These are phyloP conservation scores for Gari tellinella DNA, from an alignment of 2,888 invertebrate species.

Conservation along the genomic window DNA sequence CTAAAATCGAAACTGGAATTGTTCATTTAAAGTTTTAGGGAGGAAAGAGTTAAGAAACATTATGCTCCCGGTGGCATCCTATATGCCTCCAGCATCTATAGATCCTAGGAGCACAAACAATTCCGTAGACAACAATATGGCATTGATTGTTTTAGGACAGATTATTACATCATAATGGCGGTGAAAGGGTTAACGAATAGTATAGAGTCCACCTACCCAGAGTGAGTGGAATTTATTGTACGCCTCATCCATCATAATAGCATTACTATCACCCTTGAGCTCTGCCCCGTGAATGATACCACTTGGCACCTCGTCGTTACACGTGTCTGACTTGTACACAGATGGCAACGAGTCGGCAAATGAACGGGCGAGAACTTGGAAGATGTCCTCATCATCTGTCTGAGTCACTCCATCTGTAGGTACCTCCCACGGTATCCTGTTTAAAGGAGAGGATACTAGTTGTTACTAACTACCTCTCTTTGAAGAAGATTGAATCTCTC, in stretches of 20 bases:
- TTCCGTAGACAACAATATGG: too few species aligned
- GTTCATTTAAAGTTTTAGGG: too few species aligned
- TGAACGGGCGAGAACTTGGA: constrained; percentile 72
- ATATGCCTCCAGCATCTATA: too few species aligned
- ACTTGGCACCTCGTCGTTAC: constrained; percentile 61
- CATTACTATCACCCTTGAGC: constrained; percentile 61
- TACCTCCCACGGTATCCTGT: constrained; percentile 67
- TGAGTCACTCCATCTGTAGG: constrained; percentile 55
- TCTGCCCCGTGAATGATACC: constrained; percentile 80
- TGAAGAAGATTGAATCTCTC: too few species aligned
- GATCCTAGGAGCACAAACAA: too few species aligned
- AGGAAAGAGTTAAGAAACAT: too few species aligned
- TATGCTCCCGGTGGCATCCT: too few species aligned
- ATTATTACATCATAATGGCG: too few species aligned
- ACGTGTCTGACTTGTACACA: constrained; percentile 66
- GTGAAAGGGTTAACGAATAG: too few species aligned
- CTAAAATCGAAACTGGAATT: too few species aligned
- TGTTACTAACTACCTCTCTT: too few species aligned
- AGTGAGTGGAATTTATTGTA: constrained; percentile 74
- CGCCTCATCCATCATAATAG: constrained; percentile 78
- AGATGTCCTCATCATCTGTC: constrained; percentile 79
- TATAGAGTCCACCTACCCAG: constrained; percentile 72
- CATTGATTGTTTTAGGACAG: too few species aligned
- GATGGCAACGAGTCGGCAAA: constrained; percentile 72
- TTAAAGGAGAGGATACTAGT: background rate